A percentile compares a stretch with the other conserved stretches of the same genome.
These are phyloP conservation scores for Melanophora roralis DNA, from an alignment of 2,888 invertebrate species.

Conservation along the genomic window DNA sequence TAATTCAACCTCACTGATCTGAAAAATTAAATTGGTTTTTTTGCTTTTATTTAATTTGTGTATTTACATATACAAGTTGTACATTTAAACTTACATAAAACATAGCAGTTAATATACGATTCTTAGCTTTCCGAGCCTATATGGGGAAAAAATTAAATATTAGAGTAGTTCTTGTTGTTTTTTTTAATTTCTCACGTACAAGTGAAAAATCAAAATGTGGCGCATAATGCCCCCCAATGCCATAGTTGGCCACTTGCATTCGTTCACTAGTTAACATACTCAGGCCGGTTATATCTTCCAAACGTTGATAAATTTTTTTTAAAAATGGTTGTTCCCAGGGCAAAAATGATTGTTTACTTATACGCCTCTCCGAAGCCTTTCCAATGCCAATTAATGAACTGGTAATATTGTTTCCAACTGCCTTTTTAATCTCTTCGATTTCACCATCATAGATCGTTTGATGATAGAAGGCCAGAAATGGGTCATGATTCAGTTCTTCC, in stretches of 20 bases:
- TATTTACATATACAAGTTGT: no score
- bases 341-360: slow-evolving; percentile 64
- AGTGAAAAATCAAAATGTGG: slow-evolving; percentile 63
- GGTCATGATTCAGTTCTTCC: slow-evolving; percentile 64
- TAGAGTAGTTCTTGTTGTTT: no score
- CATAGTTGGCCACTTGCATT: slow-evolving; percentile 65
- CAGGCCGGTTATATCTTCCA: slow-evolving; percentile 66
- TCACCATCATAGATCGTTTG: slow-evolving; percentile 57
- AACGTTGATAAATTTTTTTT: slow-evolving; percentile 49
- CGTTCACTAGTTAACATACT: slow-evolving; percentile 58
- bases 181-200: slow-evolving; percentile 37
- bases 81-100: slow-evolving; percentile 65
- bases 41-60: no score
- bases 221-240: slow-evolving; percentile 65
- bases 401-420: slow-evolving; percentile 34
- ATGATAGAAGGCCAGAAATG: slow-evolving; percentile 62
- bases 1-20: slow-evolving; percentile 77
- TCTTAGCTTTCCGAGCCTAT: no score
- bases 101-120: slow-evolving; percentile 64
- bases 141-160: no score
- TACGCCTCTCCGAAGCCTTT: slow-evolving; percentile 45
- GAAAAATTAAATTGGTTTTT: no score
- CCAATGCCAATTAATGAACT: slow-evolving; percentile 62
- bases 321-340: slow-evolving; percentile 50
- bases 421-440: slow-evolving; percentile 51